Percentiles rank a stretch among this genome's conserved stretches.
Evolutionary conservation across 2,888 invertebrate species (phyloP).

Genomic region (Sinodicranocentrus sp.): DNA sequence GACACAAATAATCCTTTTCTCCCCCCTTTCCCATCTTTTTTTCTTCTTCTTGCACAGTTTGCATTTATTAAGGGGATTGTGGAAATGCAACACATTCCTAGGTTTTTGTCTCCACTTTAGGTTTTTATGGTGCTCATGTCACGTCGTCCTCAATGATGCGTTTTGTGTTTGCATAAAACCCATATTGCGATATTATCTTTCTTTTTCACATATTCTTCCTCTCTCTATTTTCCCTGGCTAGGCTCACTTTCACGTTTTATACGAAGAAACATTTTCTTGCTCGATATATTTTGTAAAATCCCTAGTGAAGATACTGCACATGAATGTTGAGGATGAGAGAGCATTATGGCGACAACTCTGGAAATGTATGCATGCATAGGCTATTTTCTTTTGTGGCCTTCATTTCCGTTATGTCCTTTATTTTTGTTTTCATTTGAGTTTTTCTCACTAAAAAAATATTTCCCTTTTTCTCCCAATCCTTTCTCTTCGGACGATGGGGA

Average conservation of each 20-base stretch:
- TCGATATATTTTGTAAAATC: background rate
- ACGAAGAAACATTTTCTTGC: background rate
- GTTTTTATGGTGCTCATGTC: constrained; percentile 41
- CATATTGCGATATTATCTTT: constrained; percentile 39
- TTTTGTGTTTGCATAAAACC: constrained; percentile 59
- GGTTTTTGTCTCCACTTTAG: background rate
- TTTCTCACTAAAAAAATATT: constrained; percentile 17
- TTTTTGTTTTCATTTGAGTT: constrained; percentile 30
- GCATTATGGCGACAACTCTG: background rate
- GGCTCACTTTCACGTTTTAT: background rate
- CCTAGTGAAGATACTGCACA: background rate
- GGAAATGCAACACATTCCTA: constrained; percentile 2
- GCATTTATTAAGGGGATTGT: background rate
- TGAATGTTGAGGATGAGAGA: background rate
- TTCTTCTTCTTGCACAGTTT: too few relatives aligned
- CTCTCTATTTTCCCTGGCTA: background rate
- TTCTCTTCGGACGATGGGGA: constrained; percentile 1
- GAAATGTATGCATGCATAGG: constrained; percentile 16
- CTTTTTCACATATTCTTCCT: constrained; percentile 1
- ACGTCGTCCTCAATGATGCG: constrained; percentile 50
- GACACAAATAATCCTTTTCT: background rate
- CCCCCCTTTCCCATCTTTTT: background rate
- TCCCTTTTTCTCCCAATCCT: background rate
- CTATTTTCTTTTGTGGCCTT: constrained; percentile 54
- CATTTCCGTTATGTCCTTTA: constrained; percentile 41